Base-by-base conservation (phyloP, 1,140 invertebrate genomes). In the Cyrtorhinus lividipennis region DNA sequence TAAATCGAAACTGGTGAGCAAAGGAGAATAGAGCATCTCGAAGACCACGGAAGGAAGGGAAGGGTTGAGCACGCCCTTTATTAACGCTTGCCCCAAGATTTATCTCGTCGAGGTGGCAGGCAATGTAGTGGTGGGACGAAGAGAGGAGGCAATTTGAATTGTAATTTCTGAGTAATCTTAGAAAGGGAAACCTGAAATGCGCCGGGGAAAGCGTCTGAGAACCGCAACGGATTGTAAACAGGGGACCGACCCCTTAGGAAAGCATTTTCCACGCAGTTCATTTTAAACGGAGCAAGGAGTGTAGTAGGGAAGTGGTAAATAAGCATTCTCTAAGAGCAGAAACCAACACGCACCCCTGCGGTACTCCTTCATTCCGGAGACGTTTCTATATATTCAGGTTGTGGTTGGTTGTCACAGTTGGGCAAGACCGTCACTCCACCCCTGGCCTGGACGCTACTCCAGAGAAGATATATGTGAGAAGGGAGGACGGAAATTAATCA, bases 151-250 rank as follows among this genome's bases (percentile, higher is more conserved):
- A 53, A 53, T 53, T 53, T 53, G 48, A 53, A 53, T 53, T 53
- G 48, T 53, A 53, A 53, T 53, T 53, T 53, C 48, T 53, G 18
- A 53, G 48, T 53, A 53, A 53, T 53, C 48, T 53, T 53, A 20
- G 20, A 53, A 5, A 20, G 18, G 20, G 48, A 20, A 20, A 20
- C 10, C 5, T 53, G 12, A 53, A 38, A 38, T 38, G 48, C 20
- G 10, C 10, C 8, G 10, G 10, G 8, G 48, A 53, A 53, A 53
- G 20, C 48, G 48, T 53, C 48, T 53, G 48, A 53, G 48, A 53
- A 53, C 48, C 48, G 48, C 48, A 53, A 22, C 10, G 48, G 48
- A 53, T 53, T 53, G 48, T 53, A 53, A 53, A 53, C 48, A 53
- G 48, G 48, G 20, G 30, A 38, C n/a, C 30, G 30, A 38, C 30